Conservation (phyloP, 2,797 vertebrate species). For the Bovichtus diacanthus region DNA sequence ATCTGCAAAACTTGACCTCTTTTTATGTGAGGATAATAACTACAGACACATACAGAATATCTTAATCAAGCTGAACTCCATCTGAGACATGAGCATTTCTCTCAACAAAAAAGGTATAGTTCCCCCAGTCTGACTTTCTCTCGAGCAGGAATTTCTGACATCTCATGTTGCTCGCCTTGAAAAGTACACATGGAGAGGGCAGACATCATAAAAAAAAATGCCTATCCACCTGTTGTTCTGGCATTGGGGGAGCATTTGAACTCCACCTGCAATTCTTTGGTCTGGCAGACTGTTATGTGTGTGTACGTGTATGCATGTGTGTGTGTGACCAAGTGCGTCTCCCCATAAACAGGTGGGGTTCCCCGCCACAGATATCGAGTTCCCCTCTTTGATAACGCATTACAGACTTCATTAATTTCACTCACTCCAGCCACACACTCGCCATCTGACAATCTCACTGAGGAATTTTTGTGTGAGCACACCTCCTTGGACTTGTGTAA, state of each 20-base stretch:
- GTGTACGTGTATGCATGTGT: slow-evolving; percentile 14
- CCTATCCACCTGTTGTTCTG: slow-evolving; percentile 86
- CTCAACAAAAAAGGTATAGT: slow-evolving; percentile 42
- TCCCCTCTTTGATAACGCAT: slow-evolving; percentile 85
- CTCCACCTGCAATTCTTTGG: slow-evolving; percentile 84
- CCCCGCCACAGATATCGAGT: slow-evolving; percentile 80
- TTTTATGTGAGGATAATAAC: background rate
- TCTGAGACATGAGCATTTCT: slow-evolving; percentile 31
- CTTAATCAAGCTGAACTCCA: slow-evolving; percentile 22
- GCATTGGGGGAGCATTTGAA: slow-evolving; percentile 74
- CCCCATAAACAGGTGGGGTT: slow-evolving; percentile 83
- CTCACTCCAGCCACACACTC: slow-evolving; percentile 73
- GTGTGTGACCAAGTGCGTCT: slow-evolving; percentile 55
- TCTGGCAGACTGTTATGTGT: slow-evolving; percentile 61
- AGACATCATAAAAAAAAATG: slow-evolving; percentile 85
- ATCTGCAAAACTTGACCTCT: background rate
- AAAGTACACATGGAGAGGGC: slow-evolving; percentile 73
- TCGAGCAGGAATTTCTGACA: slow-evolving; percentile 72
- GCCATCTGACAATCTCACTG: slow-evolving; percentile 69
- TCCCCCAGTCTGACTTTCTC: slow-evolving; percentile 57
- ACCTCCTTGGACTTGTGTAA: slow-evolving; percentile 75
- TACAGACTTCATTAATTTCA: slow-evolving; percentile 85
- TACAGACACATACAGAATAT: slow-evolving; percentile 37
- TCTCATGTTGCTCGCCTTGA: slow-evolving; percentile 83
- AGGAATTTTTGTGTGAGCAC: slow-evolving; percentile 78